Base-by-base conservation (phyloP, 1,140 invertebrate species). In the Bicyclus anynana region DNA sequence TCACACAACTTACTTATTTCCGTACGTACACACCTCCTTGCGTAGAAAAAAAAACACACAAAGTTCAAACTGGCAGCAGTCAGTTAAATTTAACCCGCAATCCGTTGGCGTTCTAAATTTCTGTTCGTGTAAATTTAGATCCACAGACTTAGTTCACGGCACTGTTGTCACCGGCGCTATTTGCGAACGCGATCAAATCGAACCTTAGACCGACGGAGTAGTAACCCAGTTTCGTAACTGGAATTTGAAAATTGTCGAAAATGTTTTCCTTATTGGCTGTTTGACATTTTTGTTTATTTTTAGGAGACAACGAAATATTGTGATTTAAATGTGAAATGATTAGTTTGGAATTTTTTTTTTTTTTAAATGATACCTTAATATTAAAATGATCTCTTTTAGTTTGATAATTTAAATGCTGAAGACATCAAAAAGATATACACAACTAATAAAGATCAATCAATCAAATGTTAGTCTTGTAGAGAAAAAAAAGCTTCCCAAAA, bases 41-140 rank as follows among this genome's bases (percentile, higher is more conserved):
- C 23, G 20, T 21, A 49, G 18, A 44, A 54, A 59, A 54, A 58
- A 49, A 44, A 49, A 53, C 7, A 10, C n/a, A 65, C 75, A 81
- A 82, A 81, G 79, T 80, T 80, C 77, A 80, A 61, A 65, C 69
- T 64, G 70, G 75, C 80, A 82, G 81, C 77, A 84, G 80, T 80
- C 76, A 10, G 47, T 54, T 52, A 61, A 50, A 61, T 55, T 40
- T 60, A 50, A 50, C 29, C 21, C 74, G 74, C 73, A 82, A 77
- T 80, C 74, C 72, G 75, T 77, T 80, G 72, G 67, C 78, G 83
- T 65, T 80, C 80, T 79, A 86, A 78, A 86, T 86, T 69, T 79
- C 74, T 68, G 72, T 73, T 74, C 72, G 78, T 72, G 74, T 83
- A 84, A 73, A 82, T 77, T 77, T 83, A 83, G 78, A 73, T 67